phyloP scores from a whole-genome alignment of 2,797 vertebrate species.

The Setipinna tenuifilis region DNA sequence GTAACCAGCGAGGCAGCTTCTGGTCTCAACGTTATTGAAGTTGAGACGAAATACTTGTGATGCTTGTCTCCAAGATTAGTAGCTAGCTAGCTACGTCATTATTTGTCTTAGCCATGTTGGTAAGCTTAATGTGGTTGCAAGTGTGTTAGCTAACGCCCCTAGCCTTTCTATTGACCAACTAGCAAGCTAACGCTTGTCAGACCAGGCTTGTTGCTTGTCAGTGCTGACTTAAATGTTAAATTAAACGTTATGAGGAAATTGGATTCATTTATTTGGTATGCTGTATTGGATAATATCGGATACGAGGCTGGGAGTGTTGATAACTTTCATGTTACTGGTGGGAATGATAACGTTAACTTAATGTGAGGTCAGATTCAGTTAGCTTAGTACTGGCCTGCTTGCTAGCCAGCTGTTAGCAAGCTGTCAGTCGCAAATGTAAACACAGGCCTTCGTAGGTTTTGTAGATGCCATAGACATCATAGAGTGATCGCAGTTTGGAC shows the following conservation, averaged over 20 bases:
- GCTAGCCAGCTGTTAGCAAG: constrained; percentile 13
- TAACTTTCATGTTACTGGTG: neutral
- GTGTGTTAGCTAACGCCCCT: neutral
- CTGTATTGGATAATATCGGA: neutral
- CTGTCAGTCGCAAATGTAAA: constrained; percentile 19
- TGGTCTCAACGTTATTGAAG: neutral
- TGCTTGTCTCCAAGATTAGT: neutral
- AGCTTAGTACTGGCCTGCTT: constrained; percentile 36
- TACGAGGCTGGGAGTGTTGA: neutral
- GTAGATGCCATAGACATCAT: neutral
- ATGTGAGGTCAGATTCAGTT: too few species aligned
- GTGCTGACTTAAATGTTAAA: neutral
- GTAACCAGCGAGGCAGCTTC: neutral
- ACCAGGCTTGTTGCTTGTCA: neutral
- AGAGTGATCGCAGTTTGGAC: neutral
- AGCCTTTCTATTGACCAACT: neutral
- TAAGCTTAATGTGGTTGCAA: constrained; percentile 26
- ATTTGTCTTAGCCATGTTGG: constrained; percentile 3
- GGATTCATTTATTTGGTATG: neutral
- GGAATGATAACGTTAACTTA: neutral
- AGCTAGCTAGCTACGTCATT: constrained; percentile 27
- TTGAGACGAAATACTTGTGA: neutral
- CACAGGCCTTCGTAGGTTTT: neutral
- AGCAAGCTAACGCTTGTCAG: neutral
- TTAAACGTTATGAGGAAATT: neutral